These are phyloP conservation scores for Amiota minor DNA, from an alignment of 2,888 invertebrate species.

Conservation along the genomic window DNA sequence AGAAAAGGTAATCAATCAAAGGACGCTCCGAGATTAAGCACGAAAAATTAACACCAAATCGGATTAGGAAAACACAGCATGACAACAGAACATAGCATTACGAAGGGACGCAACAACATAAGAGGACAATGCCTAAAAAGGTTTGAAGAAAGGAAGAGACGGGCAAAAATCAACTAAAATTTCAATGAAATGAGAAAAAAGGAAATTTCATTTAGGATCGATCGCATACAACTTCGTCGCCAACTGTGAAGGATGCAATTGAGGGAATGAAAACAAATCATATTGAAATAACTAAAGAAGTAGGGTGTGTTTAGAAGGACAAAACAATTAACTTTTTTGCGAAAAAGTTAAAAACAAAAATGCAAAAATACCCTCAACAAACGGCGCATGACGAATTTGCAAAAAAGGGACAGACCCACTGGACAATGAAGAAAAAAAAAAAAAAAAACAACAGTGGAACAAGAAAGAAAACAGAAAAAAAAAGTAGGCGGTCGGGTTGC, in stretches of 20 bases:
- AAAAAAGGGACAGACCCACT: background rate
- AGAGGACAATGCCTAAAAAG: slow-evolving; percentile 30
- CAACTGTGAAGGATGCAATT: background rate
- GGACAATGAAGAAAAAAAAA: no score
- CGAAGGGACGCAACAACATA: slow-evolving; percentile 41
- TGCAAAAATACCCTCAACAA: background rate
- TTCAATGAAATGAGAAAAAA: background rate
- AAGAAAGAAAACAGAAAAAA: background rate
- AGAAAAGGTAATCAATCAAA: slow-evolving; percentile 27
- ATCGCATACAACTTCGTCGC: slow-evolving; percentile 15
- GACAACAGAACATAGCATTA: background rate
- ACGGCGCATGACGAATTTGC: background rate
- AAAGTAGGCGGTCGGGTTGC: background rate
- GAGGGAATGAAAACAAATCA: no score
- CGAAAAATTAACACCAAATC: slow-evolving; percentile 30
- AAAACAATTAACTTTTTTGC: slow-evolving; percentile 31
- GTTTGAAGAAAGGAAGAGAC: slow-evolving; percentile 24
- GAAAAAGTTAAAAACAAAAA: background rate
- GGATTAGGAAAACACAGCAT: slow-evolving; percentile 7
- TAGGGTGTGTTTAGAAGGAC: background rate
- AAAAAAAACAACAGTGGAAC: background rate
- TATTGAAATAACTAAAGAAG: no score
- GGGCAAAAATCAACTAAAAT: slow-evolving; percentile 33
- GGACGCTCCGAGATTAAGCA: background rate
- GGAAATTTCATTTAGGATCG: background rate